These are phyloP conservation scores for Pogonophryne albipinna DNA, from an alignment of 2,797 vertebrate species.

Conservation along the genomic window DNA sequence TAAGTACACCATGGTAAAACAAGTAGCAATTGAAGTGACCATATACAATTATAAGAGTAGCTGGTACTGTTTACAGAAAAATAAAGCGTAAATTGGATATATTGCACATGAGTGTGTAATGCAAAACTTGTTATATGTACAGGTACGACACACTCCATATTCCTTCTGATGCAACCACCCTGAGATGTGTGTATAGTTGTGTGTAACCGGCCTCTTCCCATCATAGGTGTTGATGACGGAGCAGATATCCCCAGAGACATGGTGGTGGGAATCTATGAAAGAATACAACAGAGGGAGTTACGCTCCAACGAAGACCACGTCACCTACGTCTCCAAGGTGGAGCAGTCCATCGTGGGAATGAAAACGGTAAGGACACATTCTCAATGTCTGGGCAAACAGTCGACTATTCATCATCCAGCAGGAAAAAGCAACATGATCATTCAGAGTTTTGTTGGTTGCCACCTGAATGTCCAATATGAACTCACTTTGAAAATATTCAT, in stretches of 20 bases:
- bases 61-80: too few relatives aligned
- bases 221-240: conserved; percentile 95
- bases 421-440: too few relatives aligned
- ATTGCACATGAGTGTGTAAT: too few relatives aligned
- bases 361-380: conserved; percentile 86
- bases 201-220: conserved; percentile 13
- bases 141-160: background rate
- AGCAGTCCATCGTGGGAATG: conserved; percentile 97
- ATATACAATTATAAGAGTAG: too few relatives aligned
- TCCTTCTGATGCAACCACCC: background rate
- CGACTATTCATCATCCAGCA: too few relatives aligned
- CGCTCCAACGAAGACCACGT: conserved; percentile 99
- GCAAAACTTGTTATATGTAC: too few relatives aligned
- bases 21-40: too few relatives aligned
- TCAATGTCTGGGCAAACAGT: too few relatives aligned
- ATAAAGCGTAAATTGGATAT: too few relatives aligned
- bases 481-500: background rate
- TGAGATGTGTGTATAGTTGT: background rate
- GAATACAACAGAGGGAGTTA: conserved; percentile 96
- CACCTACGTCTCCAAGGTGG: conserved; percentile 98
- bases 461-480: background rate
- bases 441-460: background rate
- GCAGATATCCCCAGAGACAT: conserved; percentile 97
- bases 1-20: too few relatives aligned
- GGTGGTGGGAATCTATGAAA: conserved; percentile 98